phyloP scores from a whole-genome alignment of 2,113 vertebrate species.

The Illadopsis cleaveri region DNA sequence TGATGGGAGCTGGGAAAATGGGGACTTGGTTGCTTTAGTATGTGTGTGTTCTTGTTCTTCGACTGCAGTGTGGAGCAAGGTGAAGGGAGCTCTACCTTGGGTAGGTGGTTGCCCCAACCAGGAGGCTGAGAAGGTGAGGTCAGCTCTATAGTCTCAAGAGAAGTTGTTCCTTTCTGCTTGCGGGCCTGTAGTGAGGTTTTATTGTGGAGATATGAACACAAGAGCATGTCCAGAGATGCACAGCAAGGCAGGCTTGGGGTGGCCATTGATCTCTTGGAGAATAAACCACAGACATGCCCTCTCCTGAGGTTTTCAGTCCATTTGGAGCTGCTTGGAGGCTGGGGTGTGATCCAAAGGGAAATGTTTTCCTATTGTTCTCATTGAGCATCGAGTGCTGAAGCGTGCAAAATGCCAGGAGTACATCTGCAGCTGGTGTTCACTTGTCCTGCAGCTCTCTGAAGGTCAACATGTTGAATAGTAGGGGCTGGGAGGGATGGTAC shows the following conservation, averaged over 20 bases:
- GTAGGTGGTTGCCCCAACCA: background rate
- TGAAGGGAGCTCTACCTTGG: background rate
- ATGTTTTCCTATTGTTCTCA: background rate
- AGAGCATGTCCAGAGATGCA: background rate
- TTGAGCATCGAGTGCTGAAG: background rate
- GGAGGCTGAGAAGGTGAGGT: background rate
- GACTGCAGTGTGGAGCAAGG: background rate
- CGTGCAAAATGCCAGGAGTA: background rate
- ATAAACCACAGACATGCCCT: background rate
- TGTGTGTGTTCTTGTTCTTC: background rate
- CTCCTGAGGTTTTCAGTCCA: background rate
- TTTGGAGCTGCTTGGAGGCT: background rate
- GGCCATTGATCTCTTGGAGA: background rate
- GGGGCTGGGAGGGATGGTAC: background rate
- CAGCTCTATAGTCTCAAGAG: background rate
- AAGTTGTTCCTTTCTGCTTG: background rate
- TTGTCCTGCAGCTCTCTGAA: background rate
- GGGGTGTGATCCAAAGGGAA: background rate
- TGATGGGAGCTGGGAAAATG: background rate
- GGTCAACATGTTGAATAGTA: background rate
- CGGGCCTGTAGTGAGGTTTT: background rate
- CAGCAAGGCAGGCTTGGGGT: rapidly evolving
- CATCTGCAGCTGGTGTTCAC: background rate
- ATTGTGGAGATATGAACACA: background rate
- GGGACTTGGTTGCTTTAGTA: background rate